Conservation (phyloP, 2,113 vertebrate genomes). For the Psettodes erumei region DNA sequence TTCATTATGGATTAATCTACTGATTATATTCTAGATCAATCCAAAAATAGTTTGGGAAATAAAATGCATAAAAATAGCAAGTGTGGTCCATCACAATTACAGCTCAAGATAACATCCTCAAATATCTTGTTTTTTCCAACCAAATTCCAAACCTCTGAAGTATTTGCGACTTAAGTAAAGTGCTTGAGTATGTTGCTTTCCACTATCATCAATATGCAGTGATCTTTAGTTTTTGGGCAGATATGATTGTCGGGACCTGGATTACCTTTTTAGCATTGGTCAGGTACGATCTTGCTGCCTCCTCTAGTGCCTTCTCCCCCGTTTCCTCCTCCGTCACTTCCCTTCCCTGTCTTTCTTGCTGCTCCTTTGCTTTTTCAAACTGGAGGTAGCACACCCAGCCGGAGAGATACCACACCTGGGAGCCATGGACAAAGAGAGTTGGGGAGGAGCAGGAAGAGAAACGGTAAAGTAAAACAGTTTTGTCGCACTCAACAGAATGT, state of each 20-base stretch:
- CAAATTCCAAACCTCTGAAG: not conserved
- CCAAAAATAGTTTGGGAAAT: not conserved
- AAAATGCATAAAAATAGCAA: not conserved
- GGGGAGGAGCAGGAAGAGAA: not conserved
- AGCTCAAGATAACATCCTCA: not conserved
- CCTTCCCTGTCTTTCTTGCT: slow-evolving; percentile 75
- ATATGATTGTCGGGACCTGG: not conserved
- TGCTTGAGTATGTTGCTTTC: not conserved
- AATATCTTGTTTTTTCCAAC: not conserved
- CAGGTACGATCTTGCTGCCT: slow-evolving; percentile 79
- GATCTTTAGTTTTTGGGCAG: not conserved
- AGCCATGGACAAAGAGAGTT: slow-evolving; percentile 62
- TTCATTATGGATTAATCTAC: not conserved
- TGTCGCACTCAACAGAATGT: slow-evolving; percentile 40
- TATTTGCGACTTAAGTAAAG: not conserved
- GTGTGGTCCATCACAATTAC: not conserved
- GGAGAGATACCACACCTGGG: slow-evolving; percentile 85
- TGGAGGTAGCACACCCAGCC: slow-evolving; percentile 84
- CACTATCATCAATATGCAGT: not conserved
- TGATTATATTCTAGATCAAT: not conserved
- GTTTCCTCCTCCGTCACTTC: slow-evolving; percentile 68
- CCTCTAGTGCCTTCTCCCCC: slow-evolving; percentile 80
- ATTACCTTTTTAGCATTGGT: slow-evolving; percentile 83
- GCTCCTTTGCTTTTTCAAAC: slow-evolving; percentile 67
- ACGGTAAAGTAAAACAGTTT: slow-evolving; percentile 54